Evolutionary conservation across 2,797 vertebrate species (phyloP).

Genomic region (Propithecus perrieri): DNA sequence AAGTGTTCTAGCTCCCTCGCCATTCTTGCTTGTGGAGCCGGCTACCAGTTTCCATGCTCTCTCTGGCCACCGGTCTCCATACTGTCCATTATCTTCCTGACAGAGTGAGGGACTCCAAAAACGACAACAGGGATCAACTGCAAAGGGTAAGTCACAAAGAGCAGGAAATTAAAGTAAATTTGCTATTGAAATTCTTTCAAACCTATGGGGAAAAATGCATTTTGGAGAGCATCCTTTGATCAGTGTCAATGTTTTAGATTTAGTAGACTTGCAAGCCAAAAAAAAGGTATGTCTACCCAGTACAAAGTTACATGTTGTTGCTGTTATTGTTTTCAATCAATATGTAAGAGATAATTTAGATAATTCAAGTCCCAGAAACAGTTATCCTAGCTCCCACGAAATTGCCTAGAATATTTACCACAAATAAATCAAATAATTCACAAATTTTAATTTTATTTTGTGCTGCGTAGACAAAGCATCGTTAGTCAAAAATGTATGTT

Average conservation of each 20-base stretch:
- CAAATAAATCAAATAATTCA: background rate
- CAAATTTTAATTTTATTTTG: background rate
- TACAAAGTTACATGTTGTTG: background rate
- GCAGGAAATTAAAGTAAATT: background rate
- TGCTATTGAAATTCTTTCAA: slow-evolving; percentile 5
- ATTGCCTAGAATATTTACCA: background rate
- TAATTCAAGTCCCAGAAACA: background rate
- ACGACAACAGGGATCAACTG: background rate
- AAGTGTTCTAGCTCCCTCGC: background rate
- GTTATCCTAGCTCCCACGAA: background rate
- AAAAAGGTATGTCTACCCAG: background rate
- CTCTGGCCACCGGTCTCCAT: background rate
- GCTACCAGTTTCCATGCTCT: background rate
- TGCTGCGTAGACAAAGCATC: background rate
- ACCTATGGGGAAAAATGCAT: background rate
- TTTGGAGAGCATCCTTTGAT: background rate
- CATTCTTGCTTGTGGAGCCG: background rate
- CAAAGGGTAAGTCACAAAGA: background rate
- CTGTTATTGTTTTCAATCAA: background rate
- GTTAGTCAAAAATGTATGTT: background rate
- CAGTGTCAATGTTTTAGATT: background rate
- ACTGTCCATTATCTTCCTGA: background rate
- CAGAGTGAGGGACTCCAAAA: background rate
- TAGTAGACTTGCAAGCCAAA: background rate
- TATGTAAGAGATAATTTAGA: background rate